Conservation (phyloP, 53 echinoderm and acorn worm species). For the Paracentrotus lividus region DNA sequence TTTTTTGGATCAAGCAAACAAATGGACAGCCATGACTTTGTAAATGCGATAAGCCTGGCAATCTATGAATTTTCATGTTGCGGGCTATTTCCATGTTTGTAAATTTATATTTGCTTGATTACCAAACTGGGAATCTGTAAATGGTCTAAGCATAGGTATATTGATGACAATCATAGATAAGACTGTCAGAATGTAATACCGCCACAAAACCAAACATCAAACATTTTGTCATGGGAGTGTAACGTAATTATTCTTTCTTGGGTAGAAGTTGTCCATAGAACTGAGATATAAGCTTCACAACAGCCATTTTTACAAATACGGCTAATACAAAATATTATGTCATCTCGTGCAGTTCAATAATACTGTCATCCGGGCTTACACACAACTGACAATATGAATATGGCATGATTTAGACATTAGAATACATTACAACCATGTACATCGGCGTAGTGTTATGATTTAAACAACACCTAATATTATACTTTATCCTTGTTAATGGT, state of each 20-base stretch:
- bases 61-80: not conserved
- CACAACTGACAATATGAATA: not conserved
- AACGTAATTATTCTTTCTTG: too few relatives aligned
- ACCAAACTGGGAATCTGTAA: not conserved
- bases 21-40: not conserved
- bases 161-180: not conserved
- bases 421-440: not conserved
- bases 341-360: not conserved
- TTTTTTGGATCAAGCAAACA: not conserved
- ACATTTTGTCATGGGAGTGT: too few relatives aligned
- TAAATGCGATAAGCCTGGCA: not conserved
- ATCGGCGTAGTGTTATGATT: too few relatives aligned
- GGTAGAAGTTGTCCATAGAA: too few relatives aligned
- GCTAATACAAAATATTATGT: not conserved
- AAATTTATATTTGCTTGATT: not conserved
- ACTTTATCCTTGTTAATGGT: too few relatives aligned
- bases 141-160: not conserved
- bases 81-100: slow-evolving; percentile 4
- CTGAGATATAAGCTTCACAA: too few relatives aligned
- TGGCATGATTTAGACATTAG: not conserved
- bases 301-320: too few relatives aligned
- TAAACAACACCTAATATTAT: too few relatives aligned
- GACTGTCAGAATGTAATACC: not conserved
- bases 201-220: too few relatives aligned
- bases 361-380: not conserved